Evolutionary conservation across 2,888 invertebrate genomes (phyloP), one percentile per base, ranked within the genome.

Genomic region (Entomobrya proxima): DNA sequence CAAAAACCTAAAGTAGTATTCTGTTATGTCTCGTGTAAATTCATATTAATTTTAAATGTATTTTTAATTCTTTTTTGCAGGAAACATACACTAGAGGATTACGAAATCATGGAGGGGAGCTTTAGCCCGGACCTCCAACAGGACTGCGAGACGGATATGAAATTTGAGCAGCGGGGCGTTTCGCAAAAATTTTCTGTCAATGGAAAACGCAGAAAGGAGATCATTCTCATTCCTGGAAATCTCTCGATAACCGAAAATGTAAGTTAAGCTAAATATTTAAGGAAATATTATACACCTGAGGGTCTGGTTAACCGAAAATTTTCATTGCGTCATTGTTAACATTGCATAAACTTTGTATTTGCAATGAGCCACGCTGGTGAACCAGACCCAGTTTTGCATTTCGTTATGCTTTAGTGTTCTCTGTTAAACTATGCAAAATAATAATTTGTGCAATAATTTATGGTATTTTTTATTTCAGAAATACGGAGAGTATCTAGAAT

Each of bases 401-500:
- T 44, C 44, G 15, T 30, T 18, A 35, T 52, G 24, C 6, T 52
- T n/a, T n/a, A n/a, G n/a, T n/a, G n/a, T 30, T 52, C 2, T 13
- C 13, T 27, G 55, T 55, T 13, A 3, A 27, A 9, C 55, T 27
- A 18, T n/a, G n/a, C n/a, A n/a, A n/a, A n/a, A n/a, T n/a, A n/a
- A n/a, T n/a, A n/a, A n/a, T n/a, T n/a, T n/a, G n/a, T n/a, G n/a
- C n/a, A n/a, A n/a, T n/a, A n/a, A n/a, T n/a, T n/a, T n/a, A n/a
- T n/a, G n/a, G n/a, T 24, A 47, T 55, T 69, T 75, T 13, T 67
- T 67, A 72, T 89, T 90, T 2, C 88, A 93, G 93, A 92, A 91
- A 90, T 92, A 92, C 89, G 93, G 93, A n/a, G 94, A 94, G 87
- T 94, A 93, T 89, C 94, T 97, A 78, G 97, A 97, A 92, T 97